Base-by-base conservation (phyloP, 2,888 invertebrate genomes). In the Steromphala cineraria region DNA sequence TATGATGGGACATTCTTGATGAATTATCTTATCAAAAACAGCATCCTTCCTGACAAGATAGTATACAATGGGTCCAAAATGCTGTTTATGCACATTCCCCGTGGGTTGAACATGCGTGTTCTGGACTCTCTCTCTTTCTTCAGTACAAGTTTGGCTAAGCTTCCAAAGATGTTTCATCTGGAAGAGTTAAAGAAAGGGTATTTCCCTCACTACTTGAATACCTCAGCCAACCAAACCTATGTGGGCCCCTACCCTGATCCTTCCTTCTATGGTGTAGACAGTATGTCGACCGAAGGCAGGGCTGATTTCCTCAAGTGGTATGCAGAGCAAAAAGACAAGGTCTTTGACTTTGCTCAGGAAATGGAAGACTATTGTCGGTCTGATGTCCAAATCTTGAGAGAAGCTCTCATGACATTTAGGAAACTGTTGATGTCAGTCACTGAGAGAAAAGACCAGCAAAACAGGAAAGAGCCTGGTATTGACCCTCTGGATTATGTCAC, bases 151-250 rank as follows among this genome's bases (percentile, higher is more conserved):
- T 53, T 86, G 55, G 52, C 82, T 10, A 55, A 31, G 0, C 53
- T 86, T 28, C 83, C 86, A 13, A 75, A 79, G 62, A 82, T 85
- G 2, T 87, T 86, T 52, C 81, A 56, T 15, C 77, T 84, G 17
- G 55, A 67, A 4, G 83, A 81, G 28, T 53, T 83, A 71, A 76
- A 74, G 13, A 87, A 84, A 21, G 85, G 86, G 7, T 86, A 84
- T 56, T 86, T 87, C 56, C 86, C 86, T 13, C 83, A 87, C 56
- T 80, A 67, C 24, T 86, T 84, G 31, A 84, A 83, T 76, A 79
- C 36, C 0, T 36, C n/a, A 1, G 82, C 79, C 36, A 81, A 87
- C 53, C 83, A 83, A 80, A 31, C 75, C 4, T 87, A 87, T 56
- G 55, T 67, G n/a, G 86, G 86, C n/a, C 77, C 79, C 21, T 84